Evolutionary conservation across 2,797 vertebrate genomes (phyloP).

Genomic region (Helarctos malayanus): DNA sequence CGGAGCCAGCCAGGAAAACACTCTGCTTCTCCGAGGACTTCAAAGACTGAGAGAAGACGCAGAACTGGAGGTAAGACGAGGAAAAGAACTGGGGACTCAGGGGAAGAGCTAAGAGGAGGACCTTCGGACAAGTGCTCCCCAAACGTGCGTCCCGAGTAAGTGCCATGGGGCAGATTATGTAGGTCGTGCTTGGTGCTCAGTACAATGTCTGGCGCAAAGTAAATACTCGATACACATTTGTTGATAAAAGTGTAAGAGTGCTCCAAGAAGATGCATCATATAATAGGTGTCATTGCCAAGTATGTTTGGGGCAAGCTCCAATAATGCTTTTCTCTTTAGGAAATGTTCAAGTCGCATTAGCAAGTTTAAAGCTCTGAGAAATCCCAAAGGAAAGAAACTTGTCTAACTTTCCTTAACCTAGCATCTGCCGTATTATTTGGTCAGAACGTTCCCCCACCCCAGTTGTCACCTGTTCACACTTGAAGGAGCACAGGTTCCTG

Average conservation of each 20-base stretch:
- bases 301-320: not conserved
- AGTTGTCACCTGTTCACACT: not conserved
- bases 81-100: not conserved
- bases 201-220: not conserved
- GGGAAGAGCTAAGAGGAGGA: not conserved
- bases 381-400: not conserved
- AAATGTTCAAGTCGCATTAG: not conserved
- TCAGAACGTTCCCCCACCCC: not conserved
- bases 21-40: not conserved
- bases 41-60: not conserved
- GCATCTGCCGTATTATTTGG: not conserved
- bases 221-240: not conserved
- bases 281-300: not conserved
- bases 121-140: not conserved
- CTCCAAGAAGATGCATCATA: not conserved
- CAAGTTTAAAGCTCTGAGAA: not conserved
- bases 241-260: not conserved
- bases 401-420: not conserved
- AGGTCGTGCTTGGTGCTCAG: too few relatives aligned
- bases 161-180: accelerated
- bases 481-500: not conserved
- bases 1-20: not conserved
- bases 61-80: not conserved
- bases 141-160: not conserved
- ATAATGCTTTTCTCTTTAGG: not conserved